Conservation (phyloP, 2,113 vertebrate species). For the Glaucomys volans region DNA sequence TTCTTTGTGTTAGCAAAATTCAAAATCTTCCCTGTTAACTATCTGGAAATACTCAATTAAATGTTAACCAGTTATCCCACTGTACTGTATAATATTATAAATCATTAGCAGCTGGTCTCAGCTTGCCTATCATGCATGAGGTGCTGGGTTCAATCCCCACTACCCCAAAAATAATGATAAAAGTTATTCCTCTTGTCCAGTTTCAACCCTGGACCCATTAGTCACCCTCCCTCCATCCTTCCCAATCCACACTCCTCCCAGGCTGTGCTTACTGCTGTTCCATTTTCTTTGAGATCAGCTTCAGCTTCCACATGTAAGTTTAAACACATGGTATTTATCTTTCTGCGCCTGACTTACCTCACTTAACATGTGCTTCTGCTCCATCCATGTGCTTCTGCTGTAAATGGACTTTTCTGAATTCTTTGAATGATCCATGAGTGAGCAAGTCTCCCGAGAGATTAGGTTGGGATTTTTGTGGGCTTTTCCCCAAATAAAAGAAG, state of each 20-base stretch:
- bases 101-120: background rate
- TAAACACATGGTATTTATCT: background rate
- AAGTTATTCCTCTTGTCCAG: background rate
- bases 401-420: conserved; percentile 14
- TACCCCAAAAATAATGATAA: background rate
- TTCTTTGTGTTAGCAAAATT: background rate
- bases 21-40: background rate
- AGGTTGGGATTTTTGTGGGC: background rate
- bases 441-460: background rate
- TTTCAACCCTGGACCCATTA: background rate
- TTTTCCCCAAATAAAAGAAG: conserved; percentile 24
- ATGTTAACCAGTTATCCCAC: background rate
- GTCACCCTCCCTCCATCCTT: too few relatives aligned
- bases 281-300: background rate
- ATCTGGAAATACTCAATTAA: background rate
- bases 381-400: background rate
- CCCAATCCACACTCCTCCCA: background rate
- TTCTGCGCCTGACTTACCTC: background rate
- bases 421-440: background rate
- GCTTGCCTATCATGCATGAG: background rate
- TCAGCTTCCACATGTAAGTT: background rate
- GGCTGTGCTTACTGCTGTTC: background rate
- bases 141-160: background rate
- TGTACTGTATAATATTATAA: background rate
- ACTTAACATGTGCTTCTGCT: background rate